phyloP scores from a whole-genome alignment of 2,797 vertebrate species.

The Heterohyrax brucei region DNA sequence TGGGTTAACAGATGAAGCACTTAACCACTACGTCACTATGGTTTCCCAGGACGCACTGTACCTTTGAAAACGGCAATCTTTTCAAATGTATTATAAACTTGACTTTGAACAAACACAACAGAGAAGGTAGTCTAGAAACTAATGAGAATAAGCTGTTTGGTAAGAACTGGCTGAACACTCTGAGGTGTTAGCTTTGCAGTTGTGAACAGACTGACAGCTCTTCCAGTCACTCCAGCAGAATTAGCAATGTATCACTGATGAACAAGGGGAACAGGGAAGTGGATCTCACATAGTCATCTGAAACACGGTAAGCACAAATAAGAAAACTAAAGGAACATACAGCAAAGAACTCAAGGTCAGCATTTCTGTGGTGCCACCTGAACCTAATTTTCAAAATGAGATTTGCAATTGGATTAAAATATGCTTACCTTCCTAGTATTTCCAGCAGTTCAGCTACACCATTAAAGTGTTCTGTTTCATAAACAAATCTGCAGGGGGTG shows the following conservation, averaged over 20 bases:
- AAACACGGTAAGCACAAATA: not conserved
- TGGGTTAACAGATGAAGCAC: too few species aligned
- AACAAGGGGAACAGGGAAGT: conserved; percentile 18
- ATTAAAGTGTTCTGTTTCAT: conserved; percentile 99
- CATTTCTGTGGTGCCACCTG: not conserved
- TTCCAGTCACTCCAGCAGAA: not conserved
- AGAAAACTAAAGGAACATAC: not conserved
- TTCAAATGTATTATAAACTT: conserved; percentile 37
- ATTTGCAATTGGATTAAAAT: conserved; percentile 61
- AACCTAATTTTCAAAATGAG: conserved; percentile 49
- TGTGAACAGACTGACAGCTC: not conserved
- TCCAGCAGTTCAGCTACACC: conserved; percentile 99
- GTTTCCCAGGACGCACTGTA: not conserved
- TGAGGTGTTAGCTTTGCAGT: not conserved
- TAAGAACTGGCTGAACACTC: not conserved
- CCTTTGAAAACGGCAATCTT: conserved; percentile 48
- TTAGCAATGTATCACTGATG: not conserved
- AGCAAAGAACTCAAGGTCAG: not conserved
- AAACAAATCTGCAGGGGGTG: conserved; percentile 95
- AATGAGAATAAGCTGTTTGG: not conserved
- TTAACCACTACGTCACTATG: too few species aligned
- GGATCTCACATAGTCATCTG: not conserved
- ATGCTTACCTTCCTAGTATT: conserved; percentile 98
- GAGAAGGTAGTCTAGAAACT: conserved; percentile 25
- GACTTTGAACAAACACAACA: conserved; percentile 21